Percentiles rank a stretch among this genome's conserved stretches.
Evolutionary conservation across 2,113 vertebrate species (phyloP).

Genomic region (Colius striatus): DNA sequence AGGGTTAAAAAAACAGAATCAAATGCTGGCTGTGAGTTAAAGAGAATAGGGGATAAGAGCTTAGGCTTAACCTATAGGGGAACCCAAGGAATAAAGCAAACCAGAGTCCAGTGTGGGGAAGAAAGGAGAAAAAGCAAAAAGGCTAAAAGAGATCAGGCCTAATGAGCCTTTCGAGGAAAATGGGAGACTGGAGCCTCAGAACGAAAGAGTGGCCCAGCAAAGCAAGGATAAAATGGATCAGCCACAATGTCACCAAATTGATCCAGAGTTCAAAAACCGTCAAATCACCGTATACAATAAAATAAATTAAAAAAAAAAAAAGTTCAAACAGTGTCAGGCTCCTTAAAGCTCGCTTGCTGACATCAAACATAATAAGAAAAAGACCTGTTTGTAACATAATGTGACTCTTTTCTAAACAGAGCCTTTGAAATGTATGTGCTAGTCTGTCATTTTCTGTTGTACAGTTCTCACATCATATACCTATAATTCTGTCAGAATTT

Average conservation of each 20-base stretch:
- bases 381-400: constrained; percentile 59
- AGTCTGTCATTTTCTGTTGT: constrained; percentile 21
- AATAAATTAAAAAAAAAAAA: constrained; percentile 57
- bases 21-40: constrained; percentile 68
- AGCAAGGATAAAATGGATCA: constrained; percentile 76
- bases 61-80: constrained; percentile 76
- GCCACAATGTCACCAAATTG: constrained; percentile 69
- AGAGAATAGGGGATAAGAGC: constrained; percentile 69
- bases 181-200: constrained; percentile 62
- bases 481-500: constrained; percentile 3
- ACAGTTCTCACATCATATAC: neutral
- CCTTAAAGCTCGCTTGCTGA: constrained; percentile 48
- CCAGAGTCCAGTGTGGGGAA: constrained; percentile 58
- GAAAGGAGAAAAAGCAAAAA: constrained; percentile 74
- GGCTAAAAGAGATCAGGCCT: constrained; percentile 68
- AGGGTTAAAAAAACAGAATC: constrained; percentile 70
- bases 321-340: constrained; percentile 50
- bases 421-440: constrained; percentile 39
- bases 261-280: constrained; percentile 72
- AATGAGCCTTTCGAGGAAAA: constrained; percentile 73
- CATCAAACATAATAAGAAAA: constrained; percentile 34
- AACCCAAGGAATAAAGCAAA: constrained; percentile 73
- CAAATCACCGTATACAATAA: constrained; percentile 67
- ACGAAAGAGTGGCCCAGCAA: constrained; percentile 67
- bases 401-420: constrained; percentile 55